Base-by-base conservation (phyloP, 1,140 invertebrate species). In the Diprion similis region DNA sequence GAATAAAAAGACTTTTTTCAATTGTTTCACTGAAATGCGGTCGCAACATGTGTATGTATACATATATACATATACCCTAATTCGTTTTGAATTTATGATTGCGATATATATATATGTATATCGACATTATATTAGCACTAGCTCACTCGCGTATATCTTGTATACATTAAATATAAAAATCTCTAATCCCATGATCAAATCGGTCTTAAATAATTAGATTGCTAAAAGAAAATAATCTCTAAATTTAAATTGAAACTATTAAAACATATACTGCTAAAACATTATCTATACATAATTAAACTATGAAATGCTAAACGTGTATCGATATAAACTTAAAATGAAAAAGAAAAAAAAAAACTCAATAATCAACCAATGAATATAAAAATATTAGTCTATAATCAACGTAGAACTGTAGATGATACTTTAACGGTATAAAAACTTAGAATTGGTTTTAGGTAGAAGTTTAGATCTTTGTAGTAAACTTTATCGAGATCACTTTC, bases 261-360 rank as follows among this genome's bases (percentile, higher is more conserved):
- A 82, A 37, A 84, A 84, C 77, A 78, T 85, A 80, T 87, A 86
- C 81, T 78, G 80, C 77, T 88, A 85, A 85, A 88, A 85, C 79
- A 84, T 85, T 85, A 85, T 83, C 79, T 84, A 86, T 85, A 85
- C 80, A 86, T 87, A 87, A 85, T 85, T 86, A 87, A 86, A 87
- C 80, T 84, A 85, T 84, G 82, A 80, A 87, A 86, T 79, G 81
- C 80, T 86, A 85, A 87, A 68, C 18, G 24, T 37, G 24, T 37
- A 37, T 37, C 24, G 24, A 37, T 37, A 37, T 37, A 11, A 48
- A 71, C 67, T 67, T 73, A 76, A 65, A 73, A 68, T 13, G 24
- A 15, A 15, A 17, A 59, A 59, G 6, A 59, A 59, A 59, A 15
- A 59, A 59, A 59, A 15, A 59, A 59, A 15, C n/a, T 59, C 11